phyloP scores from a whole-genome alignment of 92 coral and sea anemone genomes.

The Paragorgia papillata region DNA sequence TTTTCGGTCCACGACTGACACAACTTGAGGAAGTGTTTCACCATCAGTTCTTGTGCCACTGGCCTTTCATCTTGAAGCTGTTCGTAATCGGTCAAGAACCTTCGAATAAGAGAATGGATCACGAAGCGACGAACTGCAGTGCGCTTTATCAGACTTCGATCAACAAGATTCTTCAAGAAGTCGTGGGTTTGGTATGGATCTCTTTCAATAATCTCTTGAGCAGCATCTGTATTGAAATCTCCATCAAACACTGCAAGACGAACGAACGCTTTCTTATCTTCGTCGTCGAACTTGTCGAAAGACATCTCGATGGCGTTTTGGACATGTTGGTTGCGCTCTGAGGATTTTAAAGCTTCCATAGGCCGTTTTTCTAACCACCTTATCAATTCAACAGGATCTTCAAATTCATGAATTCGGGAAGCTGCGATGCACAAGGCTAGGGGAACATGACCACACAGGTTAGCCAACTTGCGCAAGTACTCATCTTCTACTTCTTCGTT shows the following conservation, averaged over 20 bases:
- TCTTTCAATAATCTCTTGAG: slow-evolving; percentile 24
- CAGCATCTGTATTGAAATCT: slow-evolving; percentile 44
- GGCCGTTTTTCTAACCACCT: slow-evolving; percentile 42
- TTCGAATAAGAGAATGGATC: slow-evolving; percentile 15
- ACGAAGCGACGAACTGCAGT: neutral
- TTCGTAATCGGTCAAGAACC: slow-evolving; percentile 1
- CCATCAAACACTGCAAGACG: slow-evolving; percentile 49
- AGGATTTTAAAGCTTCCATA: slow-evolving; percentile 19
- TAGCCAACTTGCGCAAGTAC: slow-evolving; percentile 8
- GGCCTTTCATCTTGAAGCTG: slow-evolving; percentile 6
- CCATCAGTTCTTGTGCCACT: slow-evolving; percentile 18
- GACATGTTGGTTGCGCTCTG: slow-evolving; percentile 12
- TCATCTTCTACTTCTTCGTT: slow-evolving; percentile 1
- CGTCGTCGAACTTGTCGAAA: slow-evolving; percentile 26
- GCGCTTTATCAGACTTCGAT: slow-evolving; percentile 10
- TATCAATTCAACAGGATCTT: slow-evolving; percentile 25
- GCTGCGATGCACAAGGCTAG: slow-evolving; percentile 60
- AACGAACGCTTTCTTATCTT: slow-evolving; percentile 28
- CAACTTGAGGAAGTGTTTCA: slow-evolving; percentile 15
- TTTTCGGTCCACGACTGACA: slow-evolving; percentile 15
- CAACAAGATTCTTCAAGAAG: neutral
- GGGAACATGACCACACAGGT: slow-evolving; percentile 61
- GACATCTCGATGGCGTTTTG: slow-evolving; percentile 47
- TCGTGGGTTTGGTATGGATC: neutral
- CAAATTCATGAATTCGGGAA: slow-evolving; percentile 45